These are phyloP conservation scores for Pinctada fucata DNA, from an alignment of 2,888 invertebrate genomes.

Conservation along the genomic window DNA sequence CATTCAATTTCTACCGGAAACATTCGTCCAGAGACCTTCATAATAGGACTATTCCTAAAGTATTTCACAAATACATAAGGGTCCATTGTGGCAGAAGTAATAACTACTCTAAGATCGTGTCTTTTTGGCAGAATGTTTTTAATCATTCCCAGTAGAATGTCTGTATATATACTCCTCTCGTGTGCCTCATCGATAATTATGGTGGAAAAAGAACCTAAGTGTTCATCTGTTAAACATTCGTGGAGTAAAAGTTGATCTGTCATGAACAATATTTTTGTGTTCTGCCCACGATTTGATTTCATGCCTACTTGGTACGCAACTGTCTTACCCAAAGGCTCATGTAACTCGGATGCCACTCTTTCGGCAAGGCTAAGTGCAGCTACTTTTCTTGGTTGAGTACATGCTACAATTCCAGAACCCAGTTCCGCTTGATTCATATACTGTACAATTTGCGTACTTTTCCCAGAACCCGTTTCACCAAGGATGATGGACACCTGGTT, in stretches of 20 bases:
- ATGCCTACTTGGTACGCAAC: constrained; percentile 68
- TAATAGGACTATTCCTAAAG: constrained; percentile 63
- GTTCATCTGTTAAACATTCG: constrained; percentile 61
- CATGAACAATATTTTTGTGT: constrained; percentile 69
- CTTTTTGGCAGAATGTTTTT: constrained; percentile 59
- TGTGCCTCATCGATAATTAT: constrained; percentile 76
- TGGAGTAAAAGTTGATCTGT: constrained; percentile 73
- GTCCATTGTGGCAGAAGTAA: constrained; percentile 76
- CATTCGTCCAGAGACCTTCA: constrained; percentile 69
- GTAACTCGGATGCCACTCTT: constrained; percentile 70
- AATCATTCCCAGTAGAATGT: constrained; percentile 72
- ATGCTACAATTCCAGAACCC: constrained; percentile 60
- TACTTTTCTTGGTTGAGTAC: constrained; percentile 75
- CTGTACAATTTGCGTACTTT: constrained; percentile 75
- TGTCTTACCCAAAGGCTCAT: constrained; percentile 55
- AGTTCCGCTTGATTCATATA: constrained; percentile 67
- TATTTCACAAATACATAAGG: constrained; percentile 67
- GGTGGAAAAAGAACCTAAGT: constrained; percentile 50
- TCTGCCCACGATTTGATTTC: constrained; percentile 33
- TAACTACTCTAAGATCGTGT: constrained; percentile 68
- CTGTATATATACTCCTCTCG: constrained; percentile 73
- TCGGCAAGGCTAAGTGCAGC: constrained; percentile 71
- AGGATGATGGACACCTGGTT: constrained; percentile 67
- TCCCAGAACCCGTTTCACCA: constrained; percentile 76
- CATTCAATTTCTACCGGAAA: constrained; percentile 73